Evolutionary conservation across 2,113 vertebrate species (phyloP).

Genomic region (Nanorana parkeri): DNA sequence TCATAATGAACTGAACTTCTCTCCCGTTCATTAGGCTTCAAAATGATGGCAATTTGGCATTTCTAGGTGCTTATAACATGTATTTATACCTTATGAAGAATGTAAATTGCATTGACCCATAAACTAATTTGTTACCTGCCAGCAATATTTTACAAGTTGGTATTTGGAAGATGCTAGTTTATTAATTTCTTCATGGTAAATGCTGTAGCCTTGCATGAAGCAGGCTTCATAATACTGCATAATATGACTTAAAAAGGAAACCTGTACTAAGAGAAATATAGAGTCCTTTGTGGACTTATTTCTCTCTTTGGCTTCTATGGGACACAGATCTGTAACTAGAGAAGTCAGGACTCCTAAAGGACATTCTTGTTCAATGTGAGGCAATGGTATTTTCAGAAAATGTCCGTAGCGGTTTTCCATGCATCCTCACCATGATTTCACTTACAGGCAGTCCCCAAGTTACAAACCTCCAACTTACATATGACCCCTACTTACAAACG

Average conservation of each 20-base stretch:
- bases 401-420: no score
- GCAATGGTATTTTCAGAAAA: no score
- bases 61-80: conserved; percentile 38
- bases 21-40: conserved; percentile 45
- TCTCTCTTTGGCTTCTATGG: no score
- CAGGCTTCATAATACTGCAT: neutral
- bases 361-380: no score
- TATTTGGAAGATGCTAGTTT: conserved; percentile 8
- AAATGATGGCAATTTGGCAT: conserved; percentile 56
- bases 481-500: no score
- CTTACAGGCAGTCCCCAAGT: no score
- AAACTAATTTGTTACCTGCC: conserved; percentile 30
- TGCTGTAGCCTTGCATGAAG: neutral
- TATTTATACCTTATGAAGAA: conserved; percentile 42
- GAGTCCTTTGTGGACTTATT: no score
- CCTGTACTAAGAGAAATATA: no score
- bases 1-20: conserved; percentile 57
- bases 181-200: neutral
- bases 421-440: no score
- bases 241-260: neutral
- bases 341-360: no score
- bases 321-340: no score
- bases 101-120: conserved; percentile 50
- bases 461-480: no score
- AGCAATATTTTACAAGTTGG: conserved; percentile 18